A percentile compares a stretch with the other conserved stretches of the same genome.
Evolutionary conservation across 2,888 invertebrate species (phyloP).

Genomic region (Strigamia transsilvanica): DNA sequence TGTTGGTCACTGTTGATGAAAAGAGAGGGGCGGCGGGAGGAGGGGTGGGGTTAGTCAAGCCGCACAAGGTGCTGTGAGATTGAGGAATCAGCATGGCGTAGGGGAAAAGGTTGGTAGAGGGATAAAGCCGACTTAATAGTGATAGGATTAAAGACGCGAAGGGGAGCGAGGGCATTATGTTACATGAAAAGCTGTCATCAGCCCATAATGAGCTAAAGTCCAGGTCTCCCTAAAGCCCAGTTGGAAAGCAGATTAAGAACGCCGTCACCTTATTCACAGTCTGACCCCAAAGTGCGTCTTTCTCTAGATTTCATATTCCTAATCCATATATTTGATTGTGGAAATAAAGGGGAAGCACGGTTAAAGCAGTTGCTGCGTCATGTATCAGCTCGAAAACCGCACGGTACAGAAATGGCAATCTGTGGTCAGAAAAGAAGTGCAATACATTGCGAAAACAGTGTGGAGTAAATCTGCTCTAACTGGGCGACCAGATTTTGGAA

Average conservation of each 20-base stretch:
- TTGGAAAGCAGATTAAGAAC: conserved; percentile 53
- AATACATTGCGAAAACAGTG: no score
- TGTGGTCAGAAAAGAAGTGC: no score
- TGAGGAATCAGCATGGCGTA: conserved; percentile 54
- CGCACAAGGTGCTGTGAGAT: conserved; percentile 44
- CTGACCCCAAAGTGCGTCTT: conserved; percentile 48
- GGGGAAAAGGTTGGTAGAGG: conserved; percentile 32
- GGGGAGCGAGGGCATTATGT: conserved; percentile 54
- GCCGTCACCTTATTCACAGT: conserved; percentile 51
- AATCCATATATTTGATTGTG: conserved; percentile 30
- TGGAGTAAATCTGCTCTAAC: no score
- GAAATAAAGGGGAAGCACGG: not conserved
- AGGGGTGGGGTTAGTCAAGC: conserved; percentile 24
- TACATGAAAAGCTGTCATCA: conserved; percentile 55
- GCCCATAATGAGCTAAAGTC: conserved; percentile 54
- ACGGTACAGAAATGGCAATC: no score
- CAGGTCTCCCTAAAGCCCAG: conserved; percentile 50
- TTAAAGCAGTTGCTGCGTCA: not conserved
- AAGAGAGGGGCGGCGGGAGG: not conserved
- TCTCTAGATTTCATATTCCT: conserved; percentile 20
- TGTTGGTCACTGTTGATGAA: conserved; percentile 41
- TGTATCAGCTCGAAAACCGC: no score
- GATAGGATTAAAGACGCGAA: conserved; percentile 52
- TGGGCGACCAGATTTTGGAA: no score
- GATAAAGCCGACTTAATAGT: conserved; percentile 54